phyloP scores from a whole-genome alignment of 2,888 invertebrate species.

The Cecidostiba fungosa region DNA sequence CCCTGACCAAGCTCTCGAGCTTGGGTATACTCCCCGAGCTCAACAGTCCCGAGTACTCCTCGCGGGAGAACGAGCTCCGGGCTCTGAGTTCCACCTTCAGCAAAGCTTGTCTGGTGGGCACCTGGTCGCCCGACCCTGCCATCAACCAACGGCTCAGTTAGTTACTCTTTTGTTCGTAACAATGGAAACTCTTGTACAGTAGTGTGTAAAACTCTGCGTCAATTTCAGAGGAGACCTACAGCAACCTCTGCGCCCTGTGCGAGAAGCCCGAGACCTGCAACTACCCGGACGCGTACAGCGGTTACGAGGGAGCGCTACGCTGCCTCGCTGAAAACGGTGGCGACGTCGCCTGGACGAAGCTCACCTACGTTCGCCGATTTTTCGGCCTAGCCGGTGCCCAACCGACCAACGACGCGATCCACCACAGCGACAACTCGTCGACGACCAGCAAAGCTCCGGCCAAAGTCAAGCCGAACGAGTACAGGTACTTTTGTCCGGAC shows the following conservation, averaged over 20 bases:
- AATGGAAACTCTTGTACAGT: too few relatives aligned
- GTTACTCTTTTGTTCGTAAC: conserved; percentile 67
- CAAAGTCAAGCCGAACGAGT: conserved; percentile 85
- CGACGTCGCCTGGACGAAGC: conserved; percentile 93
- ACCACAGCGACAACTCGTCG: background rate
- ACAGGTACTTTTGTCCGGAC: conserved; percentile 90
- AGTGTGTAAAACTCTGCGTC: conserved; percentile 35
- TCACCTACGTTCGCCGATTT: conserved; percentile 89
- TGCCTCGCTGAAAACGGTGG: conserved; percentile 92
- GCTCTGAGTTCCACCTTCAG: conserved; percentile 90
- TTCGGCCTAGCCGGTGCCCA: conserved; percentile 84
- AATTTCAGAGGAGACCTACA: conserved; percentile 86
- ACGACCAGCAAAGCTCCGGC: conserved; percentile 68
- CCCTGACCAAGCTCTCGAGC: conserved; percentile 89
- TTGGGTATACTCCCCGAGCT: conserved; percentile 85
- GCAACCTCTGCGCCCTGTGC: conserved; percentile 90
- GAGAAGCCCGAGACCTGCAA: conserved; percentile 89
- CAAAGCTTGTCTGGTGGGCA: conserved; percentile 92
- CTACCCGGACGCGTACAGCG: conserved; percentile 92
- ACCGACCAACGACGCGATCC: background rate
- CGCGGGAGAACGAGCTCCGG: conserved; percentile 90
- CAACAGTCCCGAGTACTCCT: conserved; percentile 86
- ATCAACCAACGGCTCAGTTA: conserved; percentile 88
- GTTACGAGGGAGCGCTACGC: conserved; percentile 92
- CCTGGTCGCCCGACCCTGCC: conserved; percentile 89